These are phyloP conservation scores for Panzeria rudis DNA, from an alignment of 2,888 invertebrate genomes.

Conservation along the genomic window DNA sequence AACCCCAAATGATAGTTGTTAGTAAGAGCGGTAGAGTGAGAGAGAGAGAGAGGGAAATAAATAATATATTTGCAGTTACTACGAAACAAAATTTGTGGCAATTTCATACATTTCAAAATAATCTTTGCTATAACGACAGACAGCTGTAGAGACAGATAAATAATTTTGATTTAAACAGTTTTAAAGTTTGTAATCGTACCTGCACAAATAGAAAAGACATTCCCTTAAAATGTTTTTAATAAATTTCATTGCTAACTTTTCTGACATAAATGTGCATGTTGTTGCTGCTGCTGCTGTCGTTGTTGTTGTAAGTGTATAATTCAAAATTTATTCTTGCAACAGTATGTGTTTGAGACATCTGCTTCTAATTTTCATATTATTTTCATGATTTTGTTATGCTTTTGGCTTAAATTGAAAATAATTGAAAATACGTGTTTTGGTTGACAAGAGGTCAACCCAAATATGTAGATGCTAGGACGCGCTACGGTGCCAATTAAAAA, in stretches of 20 bases:
- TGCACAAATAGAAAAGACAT: constrained; percentile 10
- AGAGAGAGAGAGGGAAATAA: constrained; percentile 3
- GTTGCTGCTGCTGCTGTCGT: background rate
- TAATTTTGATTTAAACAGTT: constrained; percentile 53
- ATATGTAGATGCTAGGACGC: background rate
- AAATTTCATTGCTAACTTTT: constrained; percentile 59
- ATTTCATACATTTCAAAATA: constrained; percentile 49
- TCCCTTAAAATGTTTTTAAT: constrained; percentile 37
- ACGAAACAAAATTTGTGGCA: constrained; percentile 50
- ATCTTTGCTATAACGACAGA: constrained; percentile 59
- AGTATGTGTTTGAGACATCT: constrained; percentile 41
- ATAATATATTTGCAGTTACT: constrained; percentile 56
- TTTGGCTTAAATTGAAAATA: constrained; percentile 76
- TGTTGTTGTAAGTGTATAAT: constrained; percentile 16
- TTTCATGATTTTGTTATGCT: constrained; percentile 3
- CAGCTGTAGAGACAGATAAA: constrained; percentile 25
- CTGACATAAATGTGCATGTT: constrained; percentile 38
- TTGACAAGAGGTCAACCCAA: constrained; percentile 52
- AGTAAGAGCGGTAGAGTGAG: background rate
- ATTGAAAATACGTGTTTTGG: constrained; percentile 81
- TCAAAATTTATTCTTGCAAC: constrained; percentile 22
- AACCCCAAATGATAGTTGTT: constrained; percentile 22
- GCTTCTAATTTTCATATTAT: constrained; percentile 33
- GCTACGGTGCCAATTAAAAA: background rate
- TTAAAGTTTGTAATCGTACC: constrained; percentile 29